phyloP scores from a whole-genome alignment of 1,140 invertebrate species.

The Heliconius himera region DNA sequence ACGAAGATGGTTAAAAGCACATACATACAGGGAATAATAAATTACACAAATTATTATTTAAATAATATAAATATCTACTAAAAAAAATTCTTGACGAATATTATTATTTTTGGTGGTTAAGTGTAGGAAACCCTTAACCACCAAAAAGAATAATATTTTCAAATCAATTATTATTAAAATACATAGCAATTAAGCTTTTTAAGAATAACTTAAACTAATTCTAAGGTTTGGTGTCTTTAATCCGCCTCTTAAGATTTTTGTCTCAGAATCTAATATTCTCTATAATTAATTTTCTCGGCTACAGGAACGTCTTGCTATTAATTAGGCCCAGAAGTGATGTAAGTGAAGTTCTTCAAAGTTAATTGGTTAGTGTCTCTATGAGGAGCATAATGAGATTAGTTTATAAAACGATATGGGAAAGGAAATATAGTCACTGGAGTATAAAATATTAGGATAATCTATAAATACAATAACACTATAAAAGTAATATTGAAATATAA shows the following conservation, averaged over 20 bases:
- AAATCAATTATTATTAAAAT: neutral
- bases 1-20: no score
- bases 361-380: conserved; percentile 22
- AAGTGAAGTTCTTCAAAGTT: conserved; percentile 49
- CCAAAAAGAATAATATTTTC: neutral
- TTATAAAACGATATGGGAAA: conserved; percentile 6
- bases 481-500: no score
- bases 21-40: no score
- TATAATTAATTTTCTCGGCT: conserved; percentile 45
- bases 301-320: conserved; percentile 45
- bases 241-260: neutral
- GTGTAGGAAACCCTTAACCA: no score
- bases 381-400: conserved; percentile 20
- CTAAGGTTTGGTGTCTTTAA: neutral
- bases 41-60: no score
- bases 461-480: no score
- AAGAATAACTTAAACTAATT: neutral
- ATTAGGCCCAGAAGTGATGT: conserved; percentile 46
- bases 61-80: no score
- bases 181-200: neutral
- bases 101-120: no score
- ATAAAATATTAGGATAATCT: no score
- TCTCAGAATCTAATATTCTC: conserved; percentile 20
- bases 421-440: neutral
- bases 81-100: no score